Evolutionary conservation across 2,888 invertebrate species (phyloP).

Genomic region (Empis livida): DNA sequence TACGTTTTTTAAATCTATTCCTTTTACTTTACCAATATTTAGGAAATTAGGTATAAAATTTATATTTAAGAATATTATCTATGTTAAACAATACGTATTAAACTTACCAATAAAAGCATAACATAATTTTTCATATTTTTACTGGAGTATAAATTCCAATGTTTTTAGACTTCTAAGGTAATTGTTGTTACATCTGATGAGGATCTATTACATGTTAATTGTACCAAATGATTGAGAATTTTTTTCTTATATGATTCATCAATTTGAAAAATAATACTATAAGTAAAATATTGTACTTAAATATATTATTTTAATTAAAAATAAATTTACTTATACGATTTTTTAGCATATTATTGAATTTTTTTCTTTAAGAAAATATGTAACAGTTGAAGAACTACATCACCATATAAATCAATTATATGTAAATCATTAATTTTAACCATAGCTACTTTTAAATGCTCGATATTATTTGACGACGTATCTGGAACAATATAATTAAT

Average conservation of each 20-base stretch:
- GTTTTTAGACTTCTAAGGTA: constrained; percentile 25
- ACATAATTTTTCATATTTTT: constrained; percentile 31
- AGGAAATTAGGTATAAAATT: no score
- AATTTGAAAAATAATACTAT: constrained; percentile 27
- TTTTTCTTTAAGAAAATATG: constrained; percentile 41
- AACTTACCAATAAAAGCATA: constrained; percentile 23
- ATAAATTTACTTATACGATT: constrained; percentile 42
- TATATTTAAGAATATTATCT: no score
- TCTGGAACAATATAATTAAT: constrained; percentile 16
- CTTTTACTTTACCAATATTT: no score
- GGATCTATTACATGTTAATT: constrained; percentile 28
- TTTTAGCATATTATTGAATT: constrained; percentile 41
- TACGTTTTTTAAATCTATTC: no score
- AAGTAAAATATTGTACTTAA: constrained; percentile 1
- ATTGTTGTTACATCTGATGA: constrained; percentile 24
- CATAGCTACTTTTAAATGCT: constrained; percentile 44
- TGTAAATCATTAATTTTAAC: constrained; percentile 44
- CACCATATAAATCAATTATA: constrained; percentile 43
- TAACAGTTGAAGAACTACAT: constrained; percentile 42
- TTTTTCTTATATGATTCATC: constrained; percentile 27
- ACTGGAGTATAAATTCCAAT: constrained; percentile 25
- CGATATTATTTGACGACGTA: constrained; percentile 45
- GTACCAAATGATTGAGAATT: constrained; percentile 26
- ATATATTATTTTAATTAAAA: neutral
- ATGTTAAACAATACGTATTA: neutral